Base-by-base conservation (phyloP, 2,113 vertebrate species). In the Tylochromis polylepis region DNA sequence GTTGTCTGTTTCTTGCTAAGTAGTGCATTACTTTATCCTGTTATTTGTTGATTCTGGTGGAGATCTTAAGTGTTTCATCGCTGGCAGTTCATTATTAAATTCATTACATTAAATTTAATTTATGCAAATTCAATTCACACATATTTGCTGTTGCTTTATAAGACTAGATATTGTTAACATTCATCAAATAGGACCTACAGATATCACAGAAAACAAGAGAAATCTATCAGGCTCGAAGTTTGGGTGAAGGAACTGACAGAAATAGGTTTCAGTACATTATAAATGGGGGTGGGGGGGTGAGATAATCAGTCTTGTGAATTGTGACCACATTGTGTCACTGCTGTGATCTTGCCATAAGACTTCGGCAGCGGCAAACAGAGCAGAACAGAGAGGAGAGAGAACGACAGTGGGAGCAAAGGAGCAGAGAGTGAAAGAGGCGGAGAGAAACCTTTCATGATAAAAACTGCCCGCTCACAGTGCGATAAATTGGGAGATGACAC, bases 401-500 rank as follows among this genome's bases (percentile, higher is more conserved):
- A 79, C 41, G 70, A 36, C 88, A 79, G 88, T 41, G 79, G 82
- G 85, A 83, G 91, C 41, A 60, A 85, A 87, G 38, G 85, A 91
- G 84, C 57, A 24, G 90, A 93, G 92, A 83, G 88, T 58, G 85
- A 89, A 92, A 82, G 89, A 91, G 87, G 85, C 62, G 6, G 89
- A 92, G 91, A 91, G 88, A 95, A 94, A 91, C 89, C 90, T 93
- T 94, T 96, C 91, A 95, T 94, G 93, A 94, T 93, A 93, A 95
- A 95, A 95, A 95, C 94, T 95, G 94, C 92, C 93, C 95, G 91
- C 92, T 95, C 94, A 93, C 93, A 91, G 90, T 86, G 94, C 85
- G 90, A 95, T 96, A 96, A 96, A 96, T 96, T 96, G 95, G 91
- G 85, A 94, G 95, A 95, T 96, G 95, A 96, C 94, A 96, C 95